These are phyloP conservation scores for Coremacera marginata DNA, from an alignment of 2,888 invertebrate genomes.

Conservation along the genomic window DNA sequence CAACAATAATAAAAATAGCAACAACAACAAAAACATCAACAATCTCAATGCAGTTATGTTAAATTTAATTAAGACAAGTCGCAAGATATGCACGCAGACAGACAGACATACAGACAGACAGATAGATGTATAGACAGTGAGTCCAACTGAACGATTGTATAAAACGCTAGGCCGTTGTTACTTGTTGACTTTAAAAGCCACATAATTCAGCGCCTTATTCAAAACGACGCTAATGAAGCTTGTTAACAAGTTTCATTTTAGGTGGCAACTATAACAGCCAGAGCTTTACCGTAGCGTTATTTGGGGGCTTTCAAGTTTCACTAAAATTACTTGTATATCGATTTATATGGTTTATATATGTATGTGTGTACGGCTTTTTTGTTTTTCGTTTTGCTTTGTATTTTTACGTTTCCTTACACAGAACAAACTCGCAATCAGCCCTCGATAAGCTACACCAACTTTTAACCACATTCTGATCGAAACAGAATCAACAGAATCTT, in stretches of 20 bases:
- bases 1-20: not conserved
- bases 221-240: conserved; percentile 47
- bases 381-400: not conserved
- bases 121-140: not conserved
- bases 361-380: not conserved
- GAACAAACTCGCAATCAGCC: not conserved
- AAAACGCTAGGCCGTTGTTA: not conserved
- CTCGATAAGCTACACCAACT: not conserved
- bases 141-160: not conserved
- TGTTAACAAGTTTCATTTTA: conserved; percentile 43
- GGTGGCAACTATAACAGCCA: not conserved
- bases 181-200: not conserved
- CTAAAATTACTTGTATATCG: not conserved
- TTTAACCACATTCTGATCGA: conserved; percentile 1
- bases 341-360: not conserved
- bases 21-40: not conserved
- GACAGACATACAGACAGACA: not conserved
- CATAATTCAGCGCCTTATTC: conserved; percentile 4
- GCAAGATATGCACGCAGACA: not conserved
- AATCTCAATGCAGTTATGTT: not conserved
- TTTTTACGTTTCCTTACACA: not conserved
- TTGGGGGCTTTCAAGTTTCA: not conserved
- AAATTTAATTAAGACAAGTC: conserved; percentile 23
- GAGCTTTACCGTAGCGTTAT: not conserved
- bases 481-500: not conserved